Percentiles rank a stretch among this genome's conserved stretches.
These are phyloP conservation scores for Trichosurus vulpecula DNA, from an alignment of 2,797 vertebrate genomes.

Conservation along the genomic window DNA sequence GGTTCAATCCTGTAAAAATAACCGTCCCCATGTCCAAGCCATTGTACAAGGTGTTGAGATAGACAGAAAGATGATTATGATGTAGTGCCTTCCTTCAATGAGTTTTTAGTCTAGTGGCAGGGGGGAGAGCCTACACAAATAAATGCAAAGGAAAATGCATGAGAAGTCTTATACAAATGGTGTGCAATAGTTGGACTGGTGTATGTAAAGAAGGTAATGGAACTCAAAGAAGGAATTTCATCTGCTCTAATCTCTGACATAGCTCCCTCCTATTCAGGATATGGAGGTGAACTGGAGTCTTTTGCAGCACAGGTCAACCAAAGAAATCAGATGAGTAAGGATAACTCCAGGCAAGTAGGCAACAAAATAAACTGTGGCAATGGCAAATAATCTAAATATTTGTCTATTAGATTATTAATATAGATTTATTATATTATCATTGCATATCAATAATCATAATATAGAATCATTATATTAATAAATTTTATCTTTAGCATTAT, in stretches of 20 bases:
- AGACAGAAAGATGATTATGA: background rate
- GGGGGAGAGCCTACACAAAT: background rate
- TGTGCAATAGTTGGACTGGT: background rate
- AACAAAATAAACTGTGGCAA: background rate
- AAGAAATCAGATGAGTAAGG: conserved; percentile 8
- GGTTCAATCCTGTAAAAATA: background rate
- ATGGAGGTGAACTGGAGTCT: background rate
- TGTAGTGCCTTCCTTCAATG: background rate
- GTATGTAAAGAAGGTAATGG: background rate
- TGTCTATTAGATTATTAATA: background rate
- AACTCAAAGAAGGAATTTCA: background rate
- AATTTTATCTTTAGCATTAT: background rate
- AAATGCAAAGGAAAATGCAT: background rate
- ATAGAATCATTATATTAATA: background rate
- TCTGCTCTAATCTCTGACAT: background rate
- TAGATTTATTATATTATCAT: too few relatives aligned
- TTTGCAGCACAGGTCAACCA: background rate
- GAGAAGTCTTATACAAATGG: background rate
- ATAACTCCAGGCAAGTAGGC: background rate
- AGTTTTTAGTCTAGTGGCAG: background rate
- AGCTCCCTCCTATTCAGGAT: background rate
- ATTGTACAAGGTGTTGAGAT: background rate
- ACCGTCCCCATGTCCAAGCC: background rate
- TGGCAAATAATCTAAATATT: background rate
- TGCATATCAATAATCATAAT: background rate